Conservation (phyloP, 2,888 invertebrate species). For the Parascotia fuliginaria region DNA sequence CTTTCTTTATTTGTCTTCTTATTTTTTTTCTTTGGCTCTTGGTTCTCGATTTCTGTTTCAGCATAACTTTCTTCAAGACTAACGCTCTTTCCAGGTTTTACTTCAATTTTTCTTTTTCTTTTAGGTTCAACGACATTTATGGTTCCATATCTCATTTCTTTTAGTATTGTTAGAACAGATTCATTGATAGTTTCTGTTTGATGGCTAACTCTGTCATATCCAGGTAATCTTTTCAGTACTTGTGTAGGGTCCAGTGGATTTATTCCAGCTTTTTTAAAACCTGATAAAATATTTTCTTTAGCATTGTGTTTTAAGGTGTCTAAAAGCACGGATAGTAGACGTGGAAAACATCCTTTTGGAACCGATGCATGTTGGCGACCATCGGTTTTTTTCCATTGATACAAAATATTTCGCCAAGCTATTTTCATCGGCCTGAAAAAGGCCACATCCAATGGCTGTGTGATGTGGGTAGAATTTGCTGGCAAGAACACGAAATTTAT, state of each 20-base stretch:
- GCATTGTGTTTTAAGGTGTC: constrained; percentile 16
- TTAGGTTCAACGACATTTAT: constrained; percentile 19
- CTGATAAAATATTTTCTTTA: constrained; percentile 33
- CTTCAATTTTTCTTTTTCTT: constrained; percentile 24
- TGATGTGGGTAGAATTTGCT: constrained; percentile 29
- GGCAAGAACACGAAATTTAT: constrained; percentile 31
- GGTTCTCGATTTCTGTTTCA: constrained; percentile 19
- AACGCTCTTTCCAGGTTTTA: constrained; percentile 21
- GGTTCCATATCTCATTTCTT: constrained; percentile 16
- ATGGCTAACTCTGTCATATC: constrained; percentile 19
- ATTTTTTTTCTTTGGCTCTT: constrained; percentile 15
- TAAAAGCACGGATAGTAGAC: constrained; percentile 39
- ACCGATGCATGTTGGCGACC: constrained; percentile 14
- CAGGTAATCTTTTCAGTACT: constrained; percentile 22
- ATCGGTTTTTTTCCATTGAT: constrained; percentile 21
- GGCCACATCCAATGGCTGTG: constrained; percentile 34
- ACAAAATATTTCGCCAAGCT: constrained; percentile 24
- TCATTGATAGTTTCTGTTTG: constrained; percentile 20
- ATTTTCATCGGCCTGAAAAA: constrained; percentile 33
- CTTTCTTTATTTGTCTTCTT: constrained; percentile 16
- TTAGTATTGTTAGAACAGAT: constrained; percentile 18
- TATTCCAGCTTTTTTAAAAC: constrained; percentile 36
- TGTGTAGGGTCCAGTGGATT: constrained; percentile 16
- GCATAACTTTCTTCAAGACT: constrained; percentile 24
- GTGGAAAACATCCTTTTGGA: constrained; percentile 14